Conservation (phyloP, 2,113 vertebrate genomes). For the Rhynchopsitta pachyrhyncha region DNA sequence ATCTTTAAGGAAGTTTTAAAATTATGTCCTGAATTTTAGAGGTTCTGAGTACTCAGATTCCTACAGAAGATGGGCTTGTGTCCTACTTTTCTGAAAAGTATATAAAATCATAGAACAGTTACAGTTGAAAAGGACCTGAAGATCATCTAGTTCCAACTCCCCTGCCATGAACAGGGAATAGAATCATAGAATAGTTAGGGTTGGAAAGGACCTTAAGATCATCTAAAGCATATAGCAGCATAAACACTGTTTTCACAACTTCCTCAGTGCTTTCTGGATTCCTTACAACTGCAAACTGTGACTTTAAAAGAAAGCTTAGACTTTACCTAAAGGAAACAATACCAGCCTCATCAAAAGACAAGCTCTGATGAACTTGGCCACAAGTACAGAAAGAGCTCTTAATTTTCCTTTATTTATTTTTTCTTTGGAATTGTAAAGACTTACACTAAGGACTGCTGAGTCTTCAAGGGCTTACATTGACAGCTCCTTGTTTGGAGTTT, state of each 20-base stretch:
- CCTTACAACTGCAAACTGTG: neutral
- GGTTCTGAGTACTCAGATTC: neutral
- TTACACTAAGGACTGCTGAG: constrained; percentile 57
- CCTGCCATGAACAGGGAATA: neutral
- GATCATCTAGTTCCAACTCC: neutral
- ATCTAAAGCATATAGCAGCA: neutral
- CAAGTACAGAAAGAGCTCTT: constrained; percentile 18
- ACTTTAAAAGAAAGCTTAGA: neutral
- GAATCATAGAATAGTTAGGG: neutral
- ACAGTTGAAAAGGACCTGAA: neutral
- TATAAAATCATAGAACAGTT: neutral
- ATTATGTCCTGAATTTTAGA: neutral
- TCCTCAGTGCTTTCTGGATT: neutral
- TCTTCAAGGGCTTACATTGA: constrained; percentile 64
- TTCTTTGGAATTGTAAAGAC: constrained; percentile 47
- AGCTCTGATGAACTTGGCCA: constrained; percentile 8
- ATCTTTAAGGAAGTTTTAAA: neutral
- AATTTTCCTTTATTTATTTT: constrained; percentile 52
- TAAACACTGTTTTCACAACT: neutral
- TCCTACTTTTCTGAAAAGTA: neutral
- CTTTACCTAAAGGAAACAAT: constrained; percentile 6
- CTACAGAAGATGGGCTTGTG: neutral
- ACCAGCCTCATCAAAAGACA: constrained; percentile 13
- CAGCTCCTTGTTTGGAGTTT: constrained; percentile 67
- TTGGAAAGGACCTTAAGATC: neutral